phyloP scores from a whole-genome alignment of 2,113 vertebrate genomes.

The Leucopsar rothschildi region DNA sequence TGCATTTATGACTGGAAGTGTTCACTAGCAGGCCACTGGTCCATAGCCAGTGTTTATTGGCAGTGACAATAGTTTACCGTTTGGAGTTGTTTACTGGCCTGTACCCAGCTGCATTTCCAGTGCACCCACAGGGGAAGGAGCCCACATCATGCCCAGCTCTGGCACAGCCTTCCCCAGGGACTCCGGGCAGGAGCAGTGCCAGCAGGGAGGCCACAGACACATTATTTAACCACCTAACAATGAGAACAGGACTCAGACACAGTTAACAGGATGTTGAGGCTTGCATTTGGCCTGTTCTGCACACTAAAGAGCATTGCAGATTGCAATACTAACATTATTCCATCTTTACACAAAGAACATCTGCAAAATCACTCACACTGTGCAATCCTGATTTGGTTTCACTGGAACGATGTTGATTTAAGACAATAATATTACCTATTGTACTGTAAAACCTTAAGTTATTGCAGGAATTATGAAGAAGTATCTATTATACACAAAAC shows the following conservation, averaged over 20 bases:
- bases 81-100: background rate
- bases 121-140: background rate
- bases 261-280: background rate
- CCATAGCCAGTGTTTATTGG: background rate
- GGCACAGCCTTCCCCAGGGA: background rate
- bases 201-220: background rate
- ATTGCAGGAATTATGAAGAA: background rate
- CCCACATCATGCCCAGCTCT: background rate
- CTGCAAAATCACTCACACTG: background rate
- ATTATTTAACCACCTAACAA: background rate
- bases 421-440: background rate
- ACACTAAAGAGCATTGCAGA: background rate
- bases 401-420: background rate
- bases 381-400: background rate
- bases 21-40: background rate
- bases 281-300: background rate
- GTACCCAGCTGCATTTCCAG: background rate
- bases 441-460: background rate
- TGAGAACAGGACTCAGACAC: background rate
- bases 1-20: background rate
- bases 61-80: background rate
- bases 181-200: background rate
- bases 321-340: background rate
- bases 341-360: background rate
- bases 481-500: background rate